phyloP scores from a whole-genome alignment of 2,888 invertebrate genomes.

The Linnaemya vulpina region DNA sequence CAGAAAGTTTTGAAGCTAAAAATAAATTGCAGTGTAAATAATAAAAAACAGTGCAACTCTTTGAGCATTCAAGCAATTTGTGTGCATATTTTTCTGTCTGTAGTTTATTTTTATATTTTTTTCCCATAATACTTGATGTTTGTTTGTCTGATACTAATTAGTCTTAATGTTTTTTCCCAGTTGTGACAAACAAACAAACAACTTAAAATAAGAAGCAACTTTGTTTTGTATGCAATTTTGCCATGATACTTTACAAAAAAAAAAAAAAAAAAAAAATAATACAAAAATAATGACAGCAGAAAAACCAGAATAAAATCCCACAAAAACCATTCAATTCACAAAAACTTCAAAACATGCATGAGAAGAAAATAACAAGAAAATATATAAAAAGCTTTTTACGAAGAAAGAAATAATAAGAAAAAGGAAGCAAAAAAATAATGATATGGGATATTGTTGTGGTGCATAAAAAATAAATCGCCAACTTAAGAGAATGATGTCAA shows the following conservation, averaged over 20 bases:
- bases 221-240: conserved; percentile 52
- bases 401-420: not conserved
- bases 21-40: not conserved
- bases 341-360: conserved; percentile 43
- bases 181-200: conserved; percentile 40
- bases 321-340: conserved; percentile 64
- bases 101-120: not conserved
- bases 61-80: not conserved
- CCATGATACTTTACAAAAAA: conserved; percentile 9
- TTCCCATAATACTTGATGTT: conserved; percentile 46
- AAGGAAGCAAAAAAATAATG: conserved; percentile 50
- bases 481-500: conserved; percentile 24
- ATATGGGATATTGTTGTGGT: conserved; percentile 46
- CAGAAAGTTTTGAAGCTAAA: not conserved
- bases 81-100: not conserved
- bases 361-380: conserved; percentile 39
- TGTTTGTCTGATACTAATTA: conserved; percentile 64
- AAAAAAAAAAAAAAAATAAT: not conserved
- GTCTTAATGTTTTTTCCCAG: conserved; percentile 40
- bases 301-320: conserved; percentile 42
- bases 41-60: not conserved
- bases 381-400: conserved; percentile 57
- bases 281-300: conserved; percentile 19
- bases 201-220: conserved; percentile 45
- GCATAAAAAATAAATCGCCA: not conserved